Conservation (phyloP, 2,888 invertebrate species). For the Parascotia fuliginaria region DNA sequence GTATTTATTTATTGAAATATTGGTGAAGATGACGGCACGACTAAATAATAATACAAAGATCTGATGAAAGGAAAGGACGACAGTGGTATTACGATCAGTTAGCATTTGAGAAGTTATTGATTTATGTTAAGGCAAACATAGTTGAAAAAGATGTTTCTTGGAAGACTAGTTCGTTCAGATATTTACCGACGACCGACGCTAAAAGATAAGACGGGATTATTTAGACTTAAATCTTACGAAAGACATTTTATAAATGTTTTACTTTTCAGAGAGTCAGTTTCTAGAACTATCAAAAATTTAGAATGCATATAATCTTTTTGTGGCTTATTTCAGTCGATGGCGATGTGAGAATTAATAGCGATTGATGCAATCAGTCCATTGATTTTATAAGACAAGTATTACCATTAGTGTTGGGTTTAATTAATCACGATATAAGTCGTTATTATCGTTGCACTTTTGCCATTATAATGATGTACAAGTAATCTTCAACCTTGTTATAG, state of each 20-base stretch:
- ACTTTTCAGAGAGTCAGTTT: no score
- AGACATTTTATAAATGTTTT: background rate
- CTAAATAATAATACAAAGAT: slow-evolving; percentile 54
- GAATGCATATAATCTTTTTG: no score
- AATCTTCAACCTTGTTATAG: no score
- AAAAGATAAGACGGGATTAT: slow-evolving; percentile 14
- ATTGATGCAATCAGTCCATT: no score
- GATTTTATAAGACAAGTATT: no score
- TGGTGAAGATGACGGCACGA: slow-evolving; percentile 36
- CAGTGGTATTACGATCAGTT: slow-evolving; percentile 55
- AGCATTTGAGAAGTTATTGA: slow-evolving; percentile 53
- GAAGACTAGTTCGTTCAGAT: slow-evolving; percentile 10
- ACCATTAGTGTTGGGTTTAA: no score
- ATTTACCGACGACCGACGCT: slow-evolving; percentile 13
- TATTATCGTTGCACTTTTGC: no score
- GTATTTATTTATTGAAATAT: slow-evolving; percentile 40
- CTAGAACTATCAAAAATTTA: no score
- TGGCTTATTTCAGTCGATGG: no score
- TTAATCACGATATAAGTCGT: no score
- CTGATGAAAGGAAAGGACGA: slow-evolving; percentile 47
- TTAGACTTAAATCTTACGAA: slow-evolving; percentile 3
- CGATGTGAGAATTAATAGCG: no score
- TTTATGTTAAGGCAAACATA: slow-evolving; percentile 41
- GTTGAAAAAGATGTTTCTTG: slow-evolving; percentile 23
- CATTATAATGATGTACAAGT: no score